phyloP scores from a whole-genome alignment of 2,113 vertebrate species.

The Henicopernis longicauda region DNA sequence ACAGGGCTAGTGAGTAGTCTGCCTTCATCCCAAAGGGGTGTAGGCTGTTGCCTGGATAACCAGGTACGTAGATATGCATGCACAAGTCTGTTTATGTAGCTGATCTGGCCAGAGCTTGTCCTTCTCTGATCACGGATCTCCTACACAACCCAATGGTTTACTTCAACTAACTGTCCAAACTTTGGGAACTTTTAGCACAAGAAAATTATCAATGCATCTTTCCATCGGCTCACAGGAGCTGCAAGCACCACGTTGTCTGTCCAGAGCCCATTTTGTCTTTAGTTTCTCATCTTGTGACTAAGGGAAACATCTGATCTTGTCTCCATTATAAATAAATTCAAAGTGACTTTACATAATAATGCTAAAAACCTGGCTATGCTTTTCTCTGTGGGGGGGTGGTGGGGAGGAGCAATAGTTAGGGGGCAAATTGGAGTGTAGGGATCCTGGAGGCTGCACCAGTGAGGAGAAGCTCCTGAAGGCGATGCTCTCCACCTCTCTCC shows the following conservation, averaged over 20 bases:
- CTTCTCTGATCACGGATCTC: background rate
- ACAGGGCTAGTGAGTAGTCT: background rate
- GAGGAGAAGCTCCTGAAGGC: background rate
- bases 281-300: background rate
- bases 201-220: background rate
- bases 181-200: background rate
- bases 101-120: background rate
- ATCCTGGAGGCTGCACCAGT: background rate
- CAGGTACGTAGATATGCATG: background rate
- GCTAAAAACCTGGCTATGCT: background rate
- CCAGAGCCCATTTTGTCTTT: background rate
- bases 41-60: background rate
- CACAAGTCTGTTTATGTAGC: background rate
- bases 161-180: background rate
- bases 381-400: background rate
- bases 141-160: background rate
- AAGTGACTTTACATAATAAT: background rate
- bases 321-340: background rate
- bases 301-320: background rate
- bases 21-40: background rate
- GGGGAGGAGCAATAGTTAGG: too few relatives aligned
- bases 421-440: background rate
- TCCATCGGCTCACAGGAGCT: background rate
- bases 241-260: background rate
- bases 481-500: background rate